Evolutionary conservation across 2,797 vertebrate genomes (phyloP).

Genomic region (Fistularia tabacaria): DNA sequence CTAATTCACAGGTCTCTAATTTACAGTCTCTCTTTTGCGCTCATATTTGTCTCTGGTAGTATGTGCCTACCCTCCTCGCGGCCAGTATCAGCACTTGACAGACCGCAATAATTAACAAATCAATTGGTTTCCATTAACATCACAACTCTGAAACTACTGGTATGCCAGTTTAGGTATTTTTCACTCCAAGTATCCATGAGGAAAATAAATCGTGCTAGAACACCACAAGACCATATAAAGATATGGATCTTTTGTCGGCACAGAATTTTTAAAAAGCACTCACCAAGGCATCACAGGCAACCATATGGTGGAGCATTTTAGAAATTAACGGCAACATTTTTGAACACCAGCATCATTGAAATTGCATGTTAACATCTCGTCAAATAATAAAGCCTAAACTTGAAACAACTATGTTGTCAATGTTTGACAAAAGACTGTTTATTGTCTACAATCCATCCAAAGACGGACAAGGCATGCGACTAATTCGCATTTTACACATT

Average conservation of each 20-base stretch:
- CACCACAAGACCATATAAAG: too few species aligned
- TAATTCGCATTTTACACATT: too few species aligned
- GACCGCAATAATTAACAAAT: slow-evolving; percentile 30
- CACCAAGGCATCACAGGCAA: not conserved
- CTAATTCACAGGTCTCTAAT: too few species aligned
- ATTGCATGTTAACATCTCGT: slow-evolving; percentile 14
- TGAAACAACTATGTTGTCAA: too few species aligned
- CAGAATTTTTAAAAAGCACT: slow-evolving; percentile 1
- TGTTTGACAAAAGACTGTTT: too few species aligned
- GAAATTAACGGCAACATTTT: slow-evolving; percentile 5
- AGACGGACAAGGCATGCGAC: too few species aligned
- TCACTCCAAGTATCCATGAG: not conserved
- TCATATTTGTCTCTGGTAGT: too few species aligned
- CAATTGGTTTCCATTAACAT: slow-evolving; percentile 45
- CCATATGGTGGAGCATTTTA: slow-evolving; percentile 23
- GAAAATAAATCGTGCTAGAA: not conserved
- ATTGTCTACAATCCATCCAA: too few species aligned
- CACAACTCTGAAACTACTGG: not conserved
- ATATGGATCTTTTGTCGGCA: not conserved
- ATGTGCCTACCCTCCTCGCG: too few species aligned
- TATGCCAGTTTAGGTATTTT: slow-evolving; percentile 1
- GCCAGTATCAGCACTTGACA: slow-evolving; percentile 11
- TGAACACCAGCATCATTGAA: slow-evolving; percentile 16
- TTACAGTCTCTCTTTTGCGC: too few species aligned
- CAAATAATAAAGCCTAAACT: too few species aligned